Base-by-base conservation (phyloP, 2,888 invertebrate genomes). In the Drosophila picticornis region DNA sequence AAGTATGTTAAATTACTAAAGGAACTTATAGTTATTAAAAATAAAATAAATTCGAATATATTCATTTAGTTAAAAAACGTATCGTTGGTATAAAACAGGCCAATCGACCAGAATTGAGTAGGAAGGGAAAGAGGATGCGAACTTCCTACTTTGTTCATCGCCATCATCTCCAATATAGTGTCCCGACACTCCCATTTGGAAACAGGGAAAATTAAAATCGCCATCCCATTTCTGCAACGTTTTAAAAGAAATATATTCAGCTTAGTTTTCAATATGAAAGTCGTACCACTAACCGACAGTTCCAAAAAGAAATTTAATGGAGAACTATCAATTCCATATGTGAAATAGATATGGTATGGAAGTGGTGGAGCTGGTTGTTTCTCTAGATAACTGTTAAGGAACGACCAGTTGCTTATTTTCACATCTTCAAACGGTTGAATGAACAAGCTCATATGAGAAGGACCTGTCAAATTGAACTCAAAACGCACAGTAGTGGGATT, bases 61-160 rank as follows among this genome's bases (percentile, higher is more conserved):
- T 22, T 13, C 5, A 22, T 22, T 22, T 13, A n/a, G 1, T 36
- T 63, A 72, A 53, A 63, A 63, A 10, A 62, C 70, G 19, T 83
- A 90, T 59, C 90, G 80, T 78, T 93, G 92, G 75, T 94, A 94
- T 25, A 92, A 92, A 38, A 94, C 94, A 22, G 94, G 91, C 94
- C 94, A 94, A 40, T 94, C 92, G 6, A 53, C 73, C 92, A 93
- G 7, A 94, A 91, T 70, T 0, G 94, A 91, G 93, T 94, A 95
- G n/a, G 93, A 82, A 0, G 95, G 94, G 81, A 56, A 66, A 4
- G 29, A 51, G 22, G 36, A 66, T 58, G 94, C 80, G 65, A 95
- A 94, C 22, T 92, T 76, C 53, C 91, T 70, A 75, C 93, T 94
- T 48, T 93, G 91, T 7, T 90, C 89, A n/a, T 94, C 94, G 51